A percentile compares a stretch with the other conserved stretches of the same genome.
These are phyloP conservation scores for Trilocha varians DNA, from an alignment of 2,888 invertebrate genomes.

Conservation along the genomic window DNA sequence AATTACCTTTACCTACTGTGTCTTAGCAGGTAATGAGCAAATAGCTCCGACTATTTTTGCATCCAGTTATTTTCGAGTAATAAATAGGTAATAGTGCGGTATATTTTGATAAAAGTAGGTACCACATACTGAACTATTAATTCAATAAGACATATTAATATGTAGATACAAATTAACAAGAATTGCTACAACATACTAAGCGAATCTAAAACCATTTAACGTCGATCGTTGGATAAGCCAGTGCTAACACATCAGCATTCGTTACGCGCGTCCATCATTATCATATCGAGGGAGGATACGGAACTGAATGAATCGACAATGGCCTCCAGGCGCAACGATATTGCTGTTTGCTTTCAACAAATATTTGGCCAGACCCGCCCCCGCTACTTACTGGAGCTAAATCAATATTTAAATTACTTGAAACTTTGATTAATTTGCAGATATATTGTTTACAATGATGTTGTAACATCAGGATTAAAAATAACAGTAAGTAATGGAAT, in stretches of 20 bases:
- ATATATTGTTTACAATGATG: constrained; percentile 65
- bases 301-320: constrained; percentile 30
- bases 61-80: too few species aligned
- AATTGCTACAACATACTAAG: constrained; percentile 15
- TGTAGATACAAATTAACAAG: constrained; percentile 5
- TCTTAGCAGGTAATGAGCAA: too few species aligned
- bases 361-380: constrained; percentile 47
- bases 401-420: constrained; percentile 71
- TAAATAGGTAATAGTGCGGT: too few species aligned
- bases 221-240: constrained; percentile 32
- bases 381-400: constrained; percentile 68
- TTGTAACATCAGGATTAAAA: constrained; percentile 21
- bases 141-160: too few species aligned
- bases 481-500: background rate
- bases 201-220: constrained; percentile 35
- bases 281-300: constrained; percentile 47
- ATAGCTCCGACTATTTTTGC: too few species aligned
- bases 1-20: too few species aligned
- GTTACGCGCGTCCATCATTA: constrained; percentile 50
- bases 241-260: constrained; percentile 47
- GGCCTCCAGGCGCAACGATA: constrained; percentile 60
- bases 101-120: too few species aligned
- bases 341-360: constrained; percentile 62
- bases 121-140: too few species aligned
- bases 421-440: constrained; percentile 71